Evolutionary conservation across 2,113 vertebrate species (phyloP).

Genomic region (Acinonyx jubatus): DNA sequence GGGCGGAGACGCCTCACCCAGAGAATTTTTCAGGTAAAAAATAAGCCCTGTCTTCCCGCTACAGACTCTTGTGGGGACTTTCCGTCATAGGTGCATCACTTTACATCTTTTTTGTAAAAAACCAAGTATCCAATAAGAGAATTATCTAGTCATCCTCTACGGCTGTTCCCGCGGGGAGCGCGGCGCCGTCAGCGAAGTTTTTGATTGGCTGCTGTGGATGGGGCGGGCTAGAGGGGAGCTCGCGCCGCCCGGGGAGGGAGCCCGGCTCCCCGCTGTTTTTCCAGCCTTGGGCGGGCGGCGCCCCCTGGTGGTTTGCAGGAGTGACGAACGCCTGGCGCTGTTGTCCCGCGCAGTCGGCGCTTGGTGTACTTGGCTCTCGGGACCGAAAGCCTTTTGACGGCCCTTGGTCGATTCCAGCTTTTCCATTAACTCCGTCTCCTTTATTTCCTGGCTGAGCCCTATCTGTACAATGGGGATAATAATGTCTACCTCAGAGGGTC

Average conservation of each 20-base stretch:
- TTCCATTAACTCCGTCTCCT: not conserved
- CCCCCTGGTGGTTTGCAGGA: not conserved
- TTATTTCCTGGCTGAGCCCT: not conserved
- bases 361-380: not conserved
- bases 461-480: not conserved
- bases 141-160: not conserved
- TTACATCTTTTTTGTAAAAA: not conserved
- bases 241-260: accelerated
- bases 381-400: not conserved
- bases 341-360: accelerated
- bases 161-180: not conserved
- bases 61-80: not conserved
- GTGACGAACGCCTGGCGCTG: not conserved
- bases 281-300: not conserved
- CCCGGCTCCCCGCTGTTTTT: accelerated
- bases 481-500: not conserved
- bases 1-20: no score
- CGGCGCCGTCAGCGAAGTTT: not conserved
- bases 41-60: not conserved
- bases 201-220: not conserved
- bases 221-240: not conserved
- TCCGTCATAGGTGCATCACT: not conserved
- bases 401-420: not conserved
- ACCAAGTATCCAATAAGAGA: not conserved
- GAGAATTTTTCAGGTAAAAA: not conserved